Evolutionary conservation across 2,797 vertebrate species (phyloP).

Genomic region (Naso thynnoides): DNA sequence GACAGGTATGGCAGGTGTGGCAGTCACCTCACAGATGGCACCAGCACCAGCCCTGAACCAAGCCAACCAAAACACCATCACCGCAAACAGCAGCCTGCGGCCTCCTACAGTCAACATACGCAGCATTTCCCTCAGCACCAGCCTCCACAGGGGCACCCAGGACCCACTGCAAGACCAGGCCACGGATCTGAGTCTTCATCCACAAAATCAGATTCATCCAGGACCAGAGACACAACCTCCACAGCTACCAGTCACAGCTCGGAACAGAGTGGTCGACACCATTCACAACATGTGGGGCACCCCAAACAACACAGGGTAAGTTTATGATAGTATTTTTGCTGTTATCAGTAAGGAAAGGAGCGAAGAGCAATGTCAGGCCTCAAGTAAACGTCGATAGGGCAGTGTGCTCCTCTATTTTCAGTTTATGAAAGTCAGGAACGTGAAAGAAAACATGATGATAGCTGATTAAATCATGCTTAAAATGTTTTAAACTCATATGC

Average conservation of each 20-base stretch:
- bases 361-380: background rate
- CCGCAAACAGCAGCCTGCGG: conserved; percentile 45
- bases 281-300: conserved; percentile 30
- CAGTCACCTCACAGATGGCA: conserved; percentile 71
- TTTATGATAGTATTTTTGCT: background rate
- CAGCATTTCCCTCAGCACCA: conserved; percentile 44
- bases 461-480: background rate
- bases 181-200: conserved; percentile 76
- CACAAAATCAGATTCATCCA: conserved; percentile 75
- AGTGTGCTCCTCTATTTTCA: background rate
- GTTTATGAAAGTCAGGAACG: background rate
- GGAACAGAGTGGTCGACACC: conserved; percentile 67
- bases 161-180: conserved; percentile 39
- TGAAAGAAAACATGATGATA: background rate
- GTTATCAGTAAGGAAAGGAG: background rate
- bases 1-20: conserved; percentile 60
- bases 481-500: background rate
- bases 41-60: conserved; percentile 80
- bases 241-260: conserved; percentile 70
- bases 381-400: background rate
- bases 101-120: conserved; percentile 35
- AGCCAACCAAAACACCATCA: conserved; percentile 61
- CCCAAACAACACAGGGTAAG: conserved; percentile 67
- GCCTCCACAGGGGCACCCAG: conserved; percentile 30
- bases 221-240: conserved; percentile 67